phyloP scores from a whole-genome alignment of 2,888 invertebrate genomes.

The Eurytoma californica region DNA sequence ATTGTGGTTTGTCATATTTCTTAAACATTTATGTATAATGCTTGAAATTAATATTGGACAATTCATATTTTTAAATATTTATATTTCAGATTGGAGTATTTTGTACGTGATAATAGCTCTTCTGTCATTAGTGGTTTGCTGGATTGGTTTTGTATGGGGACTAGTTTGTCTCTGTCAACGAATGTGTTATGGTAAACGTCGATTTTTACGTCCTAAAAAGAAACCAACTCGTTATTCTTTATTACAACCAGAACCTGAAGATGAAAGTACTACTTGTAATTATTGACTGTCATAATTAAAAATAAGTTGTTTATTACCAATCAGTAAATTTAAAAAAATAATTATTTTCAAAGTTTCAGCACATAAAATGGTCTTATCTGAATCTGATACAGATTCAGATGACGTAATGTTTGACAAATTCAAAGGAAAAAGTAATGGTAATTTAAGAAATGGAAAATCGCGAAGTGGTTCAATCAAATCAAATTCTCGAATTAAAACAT shows the following conservation, averaged over 20 bases:
- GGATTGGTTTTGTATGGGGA: constrained; percentile 81
- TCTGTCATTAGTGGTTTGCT: constrained; percentile 77
- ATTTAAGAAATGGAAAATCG: constrained; percentile 74
- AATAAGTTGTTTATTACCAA: constrained; percentile 1
- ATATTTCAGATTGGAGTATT: constrained; percentile 89
- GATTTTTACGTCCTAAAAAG: constrained; percentile 77
- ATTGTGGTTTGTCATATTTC: constrained; percentile 82
- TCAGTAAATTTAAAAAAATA: neutral
- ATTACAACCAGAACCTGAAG: constrained; percentile 83
- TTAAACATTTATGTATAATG: neutral
- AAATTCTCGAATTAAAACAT: constrained; percentile 77
- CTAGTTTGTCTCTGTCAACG: constrained; percentile 80
- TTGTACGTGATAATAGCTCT: constrained; percentile 91
- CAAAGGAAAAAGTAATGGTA: constrained; percentile 80
- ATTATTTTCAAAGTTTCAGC: constrained; percentile 76
- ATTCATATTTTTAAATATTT: constrained; percentile 24
- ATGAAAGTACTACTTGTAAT: constrained; percentile 80
- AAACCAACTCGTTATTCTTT: constrained; percentile 83
- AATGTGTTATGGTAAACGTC: constrained; percentile 76
- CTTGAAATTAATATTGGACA: constrained; percentile 6
- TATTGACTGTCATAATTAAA: constrained; percentile 47
- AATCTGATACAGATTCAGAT: constrained; percentile 87
- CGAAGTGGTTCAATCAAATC: constrained; percentile 78
- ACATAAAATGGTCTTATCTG: constrained; percentile 80
- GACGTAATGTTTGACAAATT: constrained; percentile 89